Evolutionary conservation across 2,888 invertebrate species (phyloP).

Genomic region (Nomada goodeniana): DNA sequence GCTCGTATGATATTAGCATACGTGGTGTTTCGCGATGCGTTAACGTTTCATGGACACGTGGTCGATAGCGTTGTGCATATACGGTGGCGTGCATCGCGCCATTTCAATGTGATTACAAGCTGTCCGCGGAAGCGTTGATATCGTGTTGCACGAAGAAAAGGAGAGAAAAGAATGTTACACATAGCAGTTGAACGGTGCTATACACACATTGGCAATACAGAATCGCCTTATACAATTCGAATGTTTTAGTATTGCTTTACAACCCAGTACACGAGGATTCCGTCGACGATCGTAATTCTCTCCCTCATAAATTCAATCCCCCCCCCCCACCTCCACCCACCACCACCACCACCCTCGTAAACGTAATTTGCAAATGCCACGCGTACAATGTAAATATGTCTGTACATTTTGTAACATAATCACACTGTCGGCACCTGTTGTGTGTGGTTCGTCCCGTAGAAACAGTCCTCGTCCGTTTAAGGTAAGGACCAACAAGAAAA

Average conservation of each 20-base stretch:
- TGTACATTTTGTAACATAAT: conserved; percentile 66
- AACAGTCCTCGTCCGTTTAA: conserved; percentile 58
- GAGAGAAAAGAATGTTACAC: too few species aligned
- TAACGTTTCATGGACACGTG: not conserved
- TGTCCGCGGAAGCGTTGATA: not conserved
- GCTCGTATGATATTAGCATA: not conserved
- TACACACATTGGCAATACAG: not conserved
- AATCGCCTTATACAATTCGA: not conserved
- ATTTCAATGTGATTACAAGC: too few species aligned
- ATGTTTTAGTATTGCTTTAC: too few species aligned
- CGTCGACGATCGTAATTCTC: not conserved
- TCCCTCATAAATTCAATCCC: not conserved
- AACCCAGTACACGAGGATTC: too few species aligned
- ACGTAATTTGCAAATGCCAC: conserved; percentile 7
- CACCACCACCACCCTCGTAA: too few species aligned
- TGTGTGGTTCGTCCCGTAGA: conserved; percentile 59
- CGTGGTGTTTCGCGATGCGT: not conserved
- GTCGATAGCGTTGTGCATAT: not conserved
- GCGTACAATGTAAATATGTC: conserved; percentile 42
- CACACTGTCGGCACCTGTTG: conserved; percentile 54
- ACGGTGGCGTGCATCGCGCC: too few species aligned
- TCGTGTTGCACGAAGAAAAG: not conserved
- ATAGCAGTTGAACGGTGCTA: too few species aligned
- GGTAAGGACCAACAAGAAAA: conserved; percentile 46
- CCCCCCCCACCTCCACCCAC: too few species aligned